Conservation (phyloP, 2,113 vertebrate genomes). For the Phyllostomus discolor region DNA sequence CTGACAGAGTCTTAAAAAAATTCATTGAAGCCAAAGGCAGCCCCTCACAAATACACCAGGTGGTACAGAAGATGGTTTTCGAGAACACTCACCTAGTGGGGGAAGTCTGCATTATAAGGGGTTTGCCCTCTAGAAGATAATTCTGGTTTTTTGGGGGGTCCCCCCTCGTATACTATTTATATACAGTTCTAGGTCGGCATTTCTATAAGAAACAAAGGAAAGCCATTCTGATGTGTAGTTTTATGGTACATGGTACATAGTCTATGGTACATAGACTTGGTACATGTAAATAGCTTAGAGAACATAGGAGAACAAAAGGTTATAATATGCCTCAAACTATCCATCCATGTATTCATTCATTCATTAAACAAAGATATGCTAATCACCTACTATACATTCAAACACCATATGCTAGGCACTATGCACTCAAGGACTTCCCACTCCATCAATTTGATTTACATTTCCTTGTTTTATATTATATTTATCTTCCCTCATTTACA, state of each 20-base stretch:
- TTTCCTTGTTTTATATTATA: neutral
- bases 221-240: neutral
- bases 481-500: neutral
- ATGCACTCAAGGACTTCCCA: neutral
- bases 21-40: too few species aligned
- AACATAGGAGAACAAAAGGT: neutral
- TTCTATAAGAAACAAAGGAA: slow-evolving; percentile 10
- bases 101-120: too few species aligned
- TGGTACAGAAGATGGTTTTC: too few species aligned
- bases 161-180: neutral
- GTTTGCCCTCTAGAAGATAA: too few species aligned
- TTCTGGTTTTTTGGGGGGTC: too few species aligned
- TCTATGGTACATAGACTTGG: neutral
- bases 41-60: too few species aligned
- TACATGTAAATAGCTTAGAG: neutral
- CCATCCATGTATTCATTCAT: neutral
- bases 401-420: neutral
- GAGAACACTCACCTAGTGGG: too few species aligned
- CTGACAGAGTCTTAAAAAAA: too few species aligned
- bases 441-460: neutral
- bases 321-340: neutral
- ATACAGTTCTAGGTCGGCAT: neutral
- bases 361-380: slow-evolving; percentile 26
- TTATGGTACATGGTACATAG: neutral
- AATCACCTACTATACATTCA: slow-evolving; percentile 17